Percentiles rank a stretch among this genome's conserved stretches.
Evolutionary conservation across 2,888 invertebrate species (phyloP).

Genomic region (Volucella bombylans): DNA sequence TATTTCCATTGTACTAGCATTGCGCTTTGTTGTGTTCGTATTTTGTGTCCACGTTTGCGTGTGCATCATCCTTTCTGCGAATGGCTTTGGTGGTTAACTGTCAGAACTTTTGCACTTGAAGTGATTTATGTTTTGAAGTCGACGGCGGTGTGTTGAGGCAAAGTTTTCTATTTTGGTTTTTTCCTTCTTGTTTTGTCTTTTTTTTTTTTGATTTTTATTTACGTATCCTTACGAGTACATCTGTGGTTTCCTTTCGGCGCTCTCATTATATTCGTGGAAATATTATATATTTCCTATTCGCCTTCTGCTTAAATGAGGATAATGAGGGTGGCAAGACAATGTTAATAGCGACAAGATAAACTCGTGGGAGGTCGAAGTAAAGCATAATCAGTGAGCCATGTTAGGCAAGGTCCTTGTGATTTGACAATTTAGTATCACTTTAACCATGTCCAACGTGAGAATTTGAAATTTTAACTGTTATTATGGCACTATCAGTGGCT

Average conservation of each 20-base stretch:
- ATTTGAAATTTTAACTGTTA: slow-evolving; percentile 68
- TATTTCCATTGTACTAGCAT: slow-evolving; percentile 44
- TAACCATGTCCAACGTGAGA: slow-evolving; percentile 56
- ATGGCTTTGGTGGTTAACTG: slow-evolving; percentile 76
- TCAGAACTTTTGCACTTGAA: slow-evolving; percentile 79
- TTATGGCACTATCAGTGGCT: slow-evolving; percentile 61
- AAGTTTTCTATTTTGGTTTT: slow-evolving; percentile 41
- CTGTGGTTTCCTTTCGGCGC: slow-evolving; percentile 58
- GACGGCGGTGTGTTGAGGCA: slow-evolving; percentile 36
- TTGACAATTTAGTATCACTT: slow-evolving; percentile 68
- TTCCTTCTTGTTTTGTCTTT: slow-evolving; percentile 18
- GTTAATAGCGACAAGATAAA: slow-evolving; percentile 29
- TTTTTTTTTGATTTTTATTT: slow-evolving; percentile 57
- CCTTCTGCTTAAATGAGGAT: slow-evolving; percentile 36
- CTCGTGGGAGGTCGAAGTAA: background rate
- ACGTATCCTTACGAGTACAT: slow-evolving; percentile 66
- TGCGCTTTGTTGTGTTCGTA: slow-evolving; percentile 27
- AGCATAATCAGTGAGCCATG: background rate
- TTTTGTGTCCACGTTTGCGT: slow-evolving; percentile 49
- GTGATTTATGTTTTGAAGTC: slow-evolving; percentile 77
- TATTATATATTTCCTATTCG: background rate
- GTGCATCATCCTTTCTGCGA: slow-evolving; percentile 67
- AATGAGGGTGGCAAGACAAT: slow-evolving; percentile 43
- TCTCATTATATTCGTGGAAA: slow-evolving; percentile 11
- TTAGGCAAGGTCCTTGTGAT: slow-evolving; percentile 62